phyloP scores from a whole-genome alignment of 2,888 invertebrate species.

The Bombylius major region DNA sequence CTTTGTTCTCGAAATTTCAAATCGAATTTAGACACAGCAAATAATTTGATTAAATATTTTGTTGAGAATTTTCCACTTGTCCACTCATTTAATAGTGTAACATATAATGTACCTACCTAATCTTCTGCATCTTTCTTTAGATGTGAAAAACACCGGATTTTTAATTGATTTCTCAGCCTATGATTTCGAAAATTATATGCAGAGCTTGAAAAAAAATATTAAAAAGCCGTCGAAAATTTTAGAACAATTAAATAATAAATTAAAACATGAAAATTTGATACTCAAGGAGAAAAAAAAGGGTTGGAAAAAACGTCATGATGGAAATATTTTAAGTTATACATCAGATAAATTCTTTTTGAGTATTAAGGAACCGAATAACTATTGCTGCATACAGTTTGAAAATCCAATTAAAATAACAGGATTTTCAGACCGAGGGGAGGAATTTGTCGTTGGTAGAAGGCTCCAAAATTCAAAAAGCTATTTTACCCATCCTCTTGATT shows the following conservation, averaged over 20 bases:
- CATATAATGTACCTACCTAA: conserved; percentile 13
- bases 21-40: conserved; percentile 3
- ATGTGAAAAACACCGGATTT: conserved; percentile 5
- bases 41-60: conserved; percentile 9
- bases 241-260: conserved; percentile 3
- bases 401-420: conserved; percentile 3
- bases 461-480: background rate
- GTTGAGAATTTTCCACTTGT: conserved; percentile 11
- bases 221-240: conserved; percentile 5
- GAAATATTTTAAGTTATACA: background rate
- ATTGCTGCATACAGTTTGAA: background rate
- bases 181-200: conserved; percentile 12
- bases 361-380: background rate
- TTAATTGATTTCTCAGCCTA: conserved; percentile 8
- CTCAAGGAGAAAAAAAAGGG: background rate
- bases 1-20: conserved; percentile 5
- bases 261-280: background rate
- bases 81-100: conserved; percentile 10
- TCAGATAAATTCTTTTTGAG: background rate
- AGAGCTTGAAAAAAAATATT: conserved; percentile 2
- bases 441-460: background rate
- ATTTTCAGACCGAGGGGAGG: background rate
- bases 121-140: conserved; percentile 9
- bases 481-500: conserved; percentile 2
- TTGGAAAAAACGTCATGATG: background rate